These are phyloP conservation scores for Chaunax sp. DNA, from an alignment of 2,797 vertebrate genomes.

Conservation along the genomic window DNA sequence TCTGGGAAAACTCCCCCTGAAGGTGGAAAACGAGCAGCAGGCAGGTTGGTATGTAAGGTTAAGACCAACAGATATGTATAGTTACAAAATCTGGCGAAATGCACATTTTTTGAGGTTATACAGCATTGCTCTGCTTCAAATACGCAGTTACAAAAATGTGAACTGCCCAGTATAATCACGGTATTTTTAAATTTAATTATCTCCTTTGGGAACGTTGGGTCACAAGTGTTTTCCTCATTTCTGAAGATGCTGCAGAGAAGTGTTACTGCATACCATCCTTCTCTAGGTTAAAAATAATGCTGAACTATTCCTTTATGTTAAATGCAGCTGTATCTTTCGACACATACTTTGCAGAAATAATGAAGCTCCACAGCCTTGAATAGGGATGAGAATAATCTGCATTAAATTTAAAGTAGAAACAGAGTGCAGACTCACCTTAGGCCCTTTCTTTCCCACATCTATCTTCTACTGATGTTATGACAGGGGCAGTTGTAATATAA, in stretches of 20 bases:
- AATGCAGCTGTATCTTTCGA: background rate
- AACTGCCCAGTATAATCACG: constrained; percentile 11
- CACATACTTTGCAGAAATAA: background rate
- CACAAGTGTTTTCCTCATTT: background rate
- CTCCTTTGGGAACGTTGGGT: background rate
- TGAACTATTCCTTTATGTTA: background rate
- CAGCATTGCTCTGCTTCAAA: constrained; percentile 11
- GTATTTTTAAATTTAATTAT: constrained; percentile 4
- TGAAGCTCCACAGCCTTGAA: background rate
- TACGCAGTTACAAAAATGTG: constrained; percentile 12
- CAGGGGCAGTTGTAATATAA: constrained; percentile 29
- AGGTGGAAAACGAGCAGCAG: constrained; percentile 37
- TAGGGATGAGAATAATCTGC: background rate
- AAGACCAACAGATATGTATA: constrained; percentile 7
- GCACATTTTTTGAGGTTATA: constrained; percentile 17
- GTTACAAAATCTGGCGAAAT: constrained; percentile 8
- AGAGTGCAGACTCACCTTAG: background rate
- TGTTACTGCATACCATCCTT: background rate
- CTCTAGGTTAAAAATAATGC: background rate
- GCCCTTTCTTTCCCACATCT: constrained; percentile 20
- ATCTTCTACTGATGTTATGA: constrained; percentile 17
- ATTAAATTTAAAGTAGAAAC: background rate
- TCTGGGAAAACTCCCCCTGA: constrained; percentile 92
- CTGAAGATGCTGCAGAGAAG: background rate
- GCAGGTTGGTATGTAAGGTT: constrained; percentile 2